Conservation (phyloP, 2,888 invertebrate genomes). For the Xylophagus ater region DNA sequence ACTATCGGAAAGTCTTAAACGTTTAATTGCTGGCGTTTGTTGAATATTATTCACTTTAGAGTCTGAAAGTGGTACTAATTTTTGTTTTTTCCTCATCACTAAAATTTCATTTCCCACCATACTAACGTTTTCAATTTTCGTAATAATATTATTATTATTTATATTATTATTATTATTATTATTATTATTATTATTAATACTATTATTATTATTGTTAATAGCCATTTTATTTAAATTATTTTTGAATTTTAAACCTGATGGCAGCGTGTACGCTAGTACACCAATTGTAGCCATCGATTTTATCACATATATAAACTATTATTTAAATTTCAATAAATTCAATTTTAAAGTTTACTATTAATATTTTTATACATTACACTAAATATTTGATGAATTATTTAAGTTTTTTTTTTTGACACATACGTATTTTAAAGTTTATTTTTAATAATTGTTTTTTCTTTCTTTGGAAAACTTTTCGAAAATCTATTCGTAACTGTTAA, state of each 20-base stretch:
- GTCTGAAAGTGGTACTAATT: constrained; percentile 12
- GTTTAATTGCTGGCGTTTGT: constrained; percentile 7
- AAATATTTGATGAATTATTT: too few species aligned
- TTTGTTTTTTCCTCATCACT: constrained; percentile 20
- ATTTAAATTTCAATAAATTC: too few species aligned
- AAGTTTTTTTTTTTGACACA: neutral
- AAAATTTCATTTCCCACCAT: constrained; percentile 25
- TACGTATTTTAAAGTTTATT: neutral
- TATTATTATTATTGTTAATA: constrained; percentile 13
- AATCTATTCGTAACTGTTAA: neutral
- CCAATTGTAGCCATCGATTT: constrained; percentile 32
- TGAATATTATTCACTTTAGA: constrained; percentile 12
- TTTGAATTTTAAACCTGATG: constrained; percentile 24
- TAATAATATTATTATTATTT: constrained; percentile 32
- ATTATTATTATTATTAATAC: constrained; percentile 8
- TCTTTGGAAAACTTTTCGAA: neutral
- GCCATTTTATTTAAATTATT: constrained; percentile 11
- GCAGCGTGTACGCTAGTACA: constrained; percentile 29
- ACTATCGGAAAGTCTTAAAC: neutral
- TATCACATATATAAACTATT: too few species aligned
- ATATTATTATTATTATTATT: constrained; percentile 17
- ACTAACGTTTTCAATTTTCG: constrained; percentile 36
- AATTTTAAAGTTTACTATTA: too few species aligned
- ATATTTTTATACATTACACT: too few species aligned
- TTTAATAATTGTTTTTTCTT: neutral